Evolutionary conservation across 2,888 invertebrate genomes (phyloP).

Genomic region (Drosophila quinaria): DNA sequence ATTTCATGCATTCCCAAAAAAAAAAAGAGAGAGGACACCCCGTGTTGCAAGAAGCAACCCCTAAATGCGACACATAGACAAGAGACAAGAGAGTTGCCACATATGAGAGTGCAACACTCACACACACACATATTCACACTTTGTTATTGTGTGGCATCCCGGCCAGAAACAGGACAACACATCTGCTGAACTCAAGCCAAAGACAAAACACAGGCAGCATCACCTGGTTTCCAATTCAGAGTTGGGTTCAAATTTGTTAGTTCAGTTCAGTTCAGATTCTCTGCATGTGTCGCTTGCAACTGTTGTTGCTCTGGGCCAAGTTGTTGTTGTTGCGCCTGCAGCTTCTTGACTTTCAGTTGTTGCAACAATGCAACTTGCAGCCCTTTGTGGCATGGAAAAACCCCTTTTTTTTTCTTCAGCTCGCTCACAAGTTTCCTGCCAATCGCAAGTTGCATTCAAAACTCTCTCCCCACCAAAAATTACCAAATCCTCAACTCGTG

Average conservation of each 20-base stretch:
- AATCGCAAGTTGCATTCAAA: constrained; percentile 62
- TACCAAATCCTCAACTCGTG: constrained; percentile 64
- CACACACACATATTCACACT: constrained; percentile 51
- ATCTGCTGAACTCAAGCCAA: constrained; percentile 55
- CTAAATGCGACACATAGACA: constrained; percentile 41
- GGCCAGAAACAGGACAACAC: constrained; percentile 41
- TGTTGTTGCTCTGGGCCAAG: constrained; percentile 32
- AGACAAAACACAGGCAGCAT: constrained; percentile 43
- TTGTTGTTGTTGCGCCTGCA: constrained; percentile 45
- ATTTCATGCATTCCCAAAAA: constrained; percentile 17
- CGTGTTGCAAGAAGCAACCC: constrained; percentile 54
- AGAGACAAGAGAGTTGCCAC: constrained; percentile 39
- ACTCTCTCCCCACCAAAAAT: constrained; percentile 18
- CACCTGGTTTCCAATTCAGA: constrained; percentile 56
- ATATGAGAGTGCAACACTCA: constrained; percentile 67
- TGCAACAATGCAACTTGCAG: constrained; percentile 57
- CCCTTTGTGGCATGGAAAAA: constrained; percentile 22
- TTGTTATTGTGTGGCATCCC: constrained; percentile 45
- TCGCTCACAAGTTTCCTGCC: constrained; percentile 33
- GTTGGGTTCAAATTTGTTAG: constrained; percentile 7
- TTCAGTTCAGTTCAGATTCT: constrained; percentile 8
- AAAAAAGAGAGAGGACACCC: constrained; percentile 25
- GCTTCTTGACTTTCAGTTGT: constrained; percentile 72
- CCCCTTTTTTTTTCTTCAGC: constrained; percentile 18
- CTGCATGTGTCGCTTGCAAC: constrained; percentile 54